Conservation (phyloP, 2,888 invertebrate genomes). For the Falcaria lacertinaria region DNA sequence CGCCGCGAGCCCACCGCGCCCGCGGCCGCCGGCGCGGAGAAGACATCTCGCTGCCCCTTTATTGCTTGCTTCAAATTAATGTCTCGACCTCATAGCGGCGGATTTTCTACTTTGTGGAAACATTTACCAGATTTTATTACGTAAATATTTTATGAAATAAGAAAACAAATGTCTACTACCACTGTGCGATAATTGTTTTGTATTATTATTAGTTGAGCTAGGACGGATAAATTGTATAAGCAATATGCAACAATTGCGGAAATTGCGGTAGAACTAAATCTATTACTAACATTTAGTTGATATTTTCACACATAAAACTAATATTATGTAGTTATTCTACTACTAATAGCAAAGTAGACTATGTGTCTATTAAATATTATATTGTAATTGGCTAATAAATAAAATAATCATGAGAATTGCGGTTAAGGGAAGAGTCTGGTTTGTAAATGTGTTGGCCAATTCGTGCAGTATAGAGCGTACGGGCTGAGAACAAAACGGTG, state of each 20-base stretch:
- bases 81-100: slow-evolving; percentile 63
- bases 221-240: not conserved
- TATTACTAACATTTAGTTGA: too few relatives aligned
- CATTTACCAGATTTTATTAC: slow-evolving; percentile 69
- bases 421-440: slow-evolving; percentile 13
- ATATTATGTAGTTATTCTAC: too few relatives aligned
- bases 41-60: slow-evolving; percentile 71
- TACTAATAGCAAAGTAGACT: too few relatives aligned
- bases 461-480: slow-evolving; percentile 29
- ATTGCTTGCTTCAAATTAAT: slow-evolving; percentile 78
- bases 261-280: too few relatives aligned
- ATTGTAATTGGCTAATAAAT: too few relatives aligned
- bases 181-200: not conserved
- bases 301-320: too few relatives aligned
- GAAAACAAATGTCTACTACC: slow-evolving; percentile 32
- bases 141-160: slow-evolving; percentile 55
- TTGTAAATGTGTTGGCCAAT: slow-evolving; percentile 53
- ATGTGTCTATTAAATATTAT: too few relatives aligned
- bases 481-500: slow-evolving; percentile 15
- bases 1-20: slow-evolving; percentile 20
- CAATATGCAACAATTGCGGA: too few relatives aligned
- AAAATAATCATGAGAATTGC: too few relatives aligned
- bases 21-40: slow-evolving; percentile 36
- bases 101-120: slow-evolving; percentile 68
- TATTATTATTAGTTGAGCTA: not conserved